phyloP scores from a whole-genome alignment of 2,113 vertebrate species.

The Elephas maximus region DNA sequence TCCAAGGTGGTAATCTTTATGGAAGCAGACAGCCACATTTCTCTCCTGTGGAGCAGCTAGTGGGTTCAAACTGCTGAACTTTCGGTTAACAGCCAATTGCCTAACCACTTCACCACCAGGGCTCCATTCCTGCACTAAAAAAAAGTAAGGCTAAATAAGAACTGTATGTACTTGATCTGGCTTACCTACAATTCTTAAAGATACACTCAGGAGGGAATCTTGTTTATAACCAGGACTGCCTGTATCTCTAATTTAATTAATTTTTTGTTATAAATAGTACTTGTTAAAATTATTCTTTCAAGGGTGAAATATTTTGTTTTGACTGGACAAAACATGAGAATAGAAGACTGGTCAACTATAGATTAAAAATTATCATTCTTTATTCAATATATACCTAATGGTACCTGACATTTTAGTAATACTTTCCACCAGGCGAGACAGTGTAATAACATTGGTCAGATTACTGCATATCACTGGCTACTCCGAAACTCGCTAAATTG shows the following conservation, averaged over 20 bases:
- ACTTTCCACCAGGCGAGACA: background rate
- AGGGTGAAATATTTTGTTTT: constrained; percentile 49
- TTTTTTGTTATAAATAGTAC: constrained; percentile 56
- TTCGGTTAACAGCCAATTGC: too few species aligned
- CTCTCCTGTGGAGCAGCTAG: too few species aligned
- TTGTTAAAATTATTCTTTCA: constrained; percentile 52
- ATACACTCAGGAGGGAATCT: too few species aligned
- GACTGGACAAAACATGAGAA: constrained; percentile 8
- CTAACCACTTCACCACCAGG: too few species aligned
- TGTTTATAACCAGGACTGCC: too few species aligned
- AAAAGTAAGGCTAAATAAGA: too few species aligned
- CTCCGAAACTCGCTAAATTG: constrained; percentile 29
- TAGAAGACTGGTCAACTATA: constrained; percentile 11
- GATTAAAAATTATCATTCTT: constrained; percentile 51
- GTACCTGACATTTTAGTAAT: constrained; percentile 50
- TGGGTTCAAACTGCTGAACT: too few species aligned
- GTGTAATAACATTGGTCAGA: constrained; percentile 52
- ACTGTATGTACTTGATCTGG: too few species aligned
- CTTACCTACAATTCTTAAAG: too few species aligned
- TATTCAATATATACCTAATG: background rate
- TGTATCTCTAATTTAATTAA: constrained; percentile 6
- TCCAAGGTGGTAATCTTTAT: too few species aligned
- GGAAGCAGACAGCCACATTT: too few species aligned
- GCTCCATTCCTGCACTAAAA: too few species aligned
- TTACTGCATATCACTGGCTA: constrained; percentile 30